Conservation (phyloP, 2,797 vertebrate species). For the Hoplostethus mediterraneus region DNA sequence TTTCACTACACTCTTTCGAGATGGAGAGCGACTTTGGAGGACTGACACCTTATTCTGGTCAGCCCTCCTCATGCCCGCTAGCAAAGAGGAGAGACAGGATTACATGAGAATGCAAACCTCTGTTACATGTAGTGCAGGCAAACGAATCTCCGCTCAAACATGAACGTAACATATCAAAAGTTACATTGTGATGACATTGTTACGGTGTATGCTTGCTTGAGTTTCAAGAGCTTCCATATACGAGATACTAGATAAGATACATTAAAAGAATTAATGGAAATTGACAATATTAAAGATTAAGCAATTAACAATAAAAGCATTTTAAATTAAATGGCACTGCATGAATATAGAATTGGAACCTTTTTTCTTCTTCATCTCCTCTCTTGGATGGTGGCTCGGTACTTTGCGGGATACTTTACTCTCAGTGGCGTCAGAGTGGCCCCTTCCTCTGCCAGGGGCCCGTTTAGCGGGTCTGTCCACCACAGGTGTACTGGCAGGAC, state of each 20-base stretch:
- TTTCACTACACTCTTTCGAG: conserved; percentile 96
- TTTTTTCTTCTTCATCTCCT: conserved; percentile 97
- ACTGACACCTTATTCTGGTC: conserved; percentile 95
- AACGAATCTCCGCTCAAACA: background rate
- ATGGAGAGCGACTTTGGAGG: conserved; percentile 93
- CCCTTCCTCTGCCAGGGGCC: conserved; percentile 90
- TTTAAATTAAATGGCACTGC: conserved; percentile 9
- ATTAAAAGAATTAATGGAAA: too few relatives aligned
- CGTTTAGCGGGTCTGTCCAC: conserved; percentile 92
- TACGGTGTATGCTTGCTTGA: background rate
- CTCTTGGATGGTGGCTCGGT: conserved; percentile 89
- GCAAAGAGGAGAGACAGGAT: conserved; percentile 89
- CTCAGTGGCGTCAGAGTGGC: conserved; percentile 89
- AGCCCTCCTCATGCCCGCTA: conserved; percentile 94
- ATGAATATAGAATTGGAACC: conserved; percentile 83
- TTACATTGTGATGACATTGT: background rate
- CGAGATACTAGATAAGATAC: too few relatives aligned
- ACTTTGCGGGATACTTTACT: conserved; percentile 92
- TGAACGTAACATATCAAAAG: conserved; percentile 9
- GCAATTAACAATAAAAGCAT: background rate
- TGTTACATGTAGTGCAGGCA: conserved; percentile 16
- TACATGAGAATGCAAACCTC: conserved; percentile 76
- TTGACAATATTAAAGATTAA: background rate
- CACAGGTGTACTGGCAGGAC: conserved; percentile 84
- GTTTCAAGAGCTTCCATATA: too few relatives aligned